Percentiles rank a stretch among this genome's conserved stretches.
phyloP scores from a whole-genome alignment of 2,888 invertebrate genomes.

The Phlogophora meticulosa region DNA sequence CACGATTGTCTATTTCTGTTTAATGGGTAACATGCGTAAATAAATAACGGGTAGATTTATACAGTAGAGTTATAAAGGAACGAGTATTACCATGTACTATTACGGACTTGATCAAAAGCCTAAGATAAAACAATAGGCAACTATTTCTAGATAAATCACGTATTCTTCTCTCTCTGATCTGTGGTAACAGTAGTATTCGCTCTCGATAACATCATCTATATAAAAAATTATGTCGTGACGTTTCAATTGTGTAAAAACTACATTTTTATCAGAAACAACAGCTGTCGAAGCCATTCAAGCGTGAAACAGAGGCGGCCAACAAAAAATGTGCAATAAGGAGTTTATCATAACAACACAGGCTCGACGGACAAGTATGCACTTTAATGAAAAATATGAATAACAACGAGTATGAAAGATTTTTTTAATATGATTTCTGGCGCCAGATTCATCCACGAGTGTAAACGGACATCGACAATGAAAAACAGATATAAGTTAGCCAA shows the following conservation, averaged over 20 bases:
- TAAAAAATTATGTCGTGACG: constrained; percentile 32
- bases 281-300: constrained; percentile 15
- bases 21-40: constrained; percentile 62
- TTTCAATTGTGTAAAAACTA: constrained; percentile 34
- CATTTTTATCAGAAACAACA: constrained; percentile 13
- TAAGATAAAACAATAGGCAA: background rate
- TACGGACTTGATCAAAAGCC: background rate
- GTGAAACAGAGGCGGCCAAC: constrained; percentile 18
- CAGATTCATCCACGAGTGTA: background rate
- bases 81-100: background rate
- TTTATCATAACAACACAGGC: constrained; percentile 36
- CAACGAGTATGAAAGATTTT: background rate
- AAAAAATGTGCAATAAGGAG: constrained; percentile 38
- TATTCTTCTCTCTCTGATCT: constrained; percentile 19
- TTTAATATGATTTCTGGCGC: background rate
- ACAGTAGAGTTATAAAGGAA: constrained; percentile 37
- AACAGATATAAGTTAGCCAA: background rate
- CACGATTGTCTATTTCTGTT: constrained; percentile 64
- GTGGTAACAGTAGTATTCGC: constrained; percentile 28
- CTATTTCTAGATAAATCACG: constrained; percentile 10
- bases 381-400: constrained; percentile 3
- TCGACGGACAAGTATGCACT: constrained; percentile 2
- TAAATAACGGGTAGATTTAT: constrained; percentile 47
- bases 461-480: background rate
- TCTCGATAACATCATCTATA: constrained; percentile 26